Conservation (phyloP, 2,113 vertebrate genomes). For the Leucosticte australis region DNA sequence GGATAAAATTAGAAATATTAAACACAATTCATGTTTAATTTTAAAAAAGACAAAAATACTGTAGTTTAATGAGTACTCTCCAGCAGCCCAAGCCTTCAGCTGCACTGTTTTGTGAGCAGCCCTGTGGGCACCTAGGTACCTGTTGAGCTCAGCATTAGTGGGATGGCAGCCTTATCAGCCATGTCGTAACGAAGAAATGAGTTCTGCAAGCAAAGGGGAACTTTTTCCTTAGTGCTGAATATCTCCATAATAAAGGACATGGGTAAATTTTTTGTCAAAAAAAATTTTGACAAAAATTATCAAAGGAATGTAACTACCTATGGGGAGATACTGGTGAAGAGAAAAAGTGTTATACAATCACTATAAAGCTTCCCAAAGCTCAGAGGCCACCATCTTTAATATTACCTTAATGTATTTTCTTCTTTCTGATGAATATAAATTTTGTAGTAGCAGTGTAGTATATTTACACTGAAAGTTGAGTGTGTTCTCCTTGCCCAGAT, state of each 20-base stretch:
- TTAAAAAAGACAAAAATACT: not conserved
- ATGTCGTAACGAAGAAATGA: not conserved
- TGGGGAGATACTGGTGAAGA: not conserved
- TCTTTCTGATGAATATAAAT: not conserved
- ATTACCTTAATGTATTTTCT: not conserved
- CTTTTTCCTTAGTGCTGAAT: not conserved
- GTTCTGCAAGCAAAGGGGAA: not conserved
- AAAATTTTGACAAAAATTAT: not conserved
- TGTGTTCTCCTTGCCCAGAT: not conserved
- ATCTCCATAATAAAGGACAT: not conserved
- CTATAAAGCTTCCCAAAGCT: not conserved
- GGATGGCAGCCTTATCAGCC: not conserved
- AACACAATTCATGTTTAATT: not conserved
- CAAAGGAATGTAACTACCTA: fast-evolving
- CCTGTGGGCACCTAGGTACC: not conserved
- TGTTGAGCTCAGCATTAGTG: not conserved
- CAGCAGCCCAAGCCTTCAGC: not conserved
- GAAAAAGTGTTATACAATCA: not conserved
- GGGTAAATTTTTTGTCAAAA: too few relatives aligned
- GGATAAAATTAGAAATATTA: not conserved
- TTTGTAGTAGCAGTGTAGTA: not conserved
- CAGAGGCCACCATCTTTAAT: not conserved
- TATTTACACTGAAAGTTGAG: fast-evolving
- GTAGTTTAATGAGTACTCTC: not conserved
- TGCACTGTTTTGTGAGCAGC: not conserved